phyloP scores from a whole-genome alignment of 2,113 vertebrate species.

The Paedocypris sp. region DNA sequence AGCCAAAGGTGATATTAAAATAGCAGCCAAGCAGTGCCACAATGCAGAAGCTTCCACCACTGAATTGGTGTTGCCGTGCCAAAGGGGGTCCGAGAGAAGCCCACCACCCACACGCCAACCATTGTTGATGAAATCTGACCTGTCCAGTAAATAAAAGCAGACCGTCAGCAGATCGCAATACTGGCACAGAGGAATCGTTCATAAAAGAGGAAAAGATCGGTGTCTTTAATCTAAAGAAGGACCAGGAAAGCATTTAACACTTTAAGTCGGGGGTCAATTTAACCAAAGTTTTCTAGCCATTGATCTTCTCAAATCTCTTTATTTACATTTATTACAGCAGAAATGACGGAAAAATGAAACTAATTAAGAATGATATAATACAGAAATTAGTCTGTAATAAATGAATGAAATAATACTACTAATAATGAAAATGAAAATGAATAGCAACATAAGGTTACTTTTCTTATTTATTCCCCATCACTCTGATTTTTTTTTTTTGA shows the following conservation, averaged over 20 bases:
- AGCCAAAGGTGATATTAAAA: constrained; percentile 2
- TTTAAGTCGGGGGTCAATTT: no score
- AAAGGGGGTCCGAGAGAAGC: not conserved
- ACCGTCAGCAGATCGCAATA: constrained; percentile 49
- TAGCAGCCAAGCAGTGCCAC: constrained; percentile 10
- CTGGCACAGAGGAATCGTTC: not conserved
- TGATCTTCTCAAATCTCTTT: no score
- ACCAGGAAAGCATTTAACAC: not conserved
- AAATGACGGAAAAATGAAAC: no score
- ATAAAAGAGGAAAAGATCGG: not conserved
- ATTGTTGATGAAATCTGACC: constrained; percentile 48
- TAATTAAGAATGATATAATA: no score
- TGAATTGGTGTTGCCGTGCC: constrained; percentile 13
- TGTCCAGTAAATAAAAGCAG: constrained; percentile 44
- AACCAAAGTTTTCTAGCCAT: no score
- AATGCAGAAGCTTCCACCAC: constrained; percentile 31
- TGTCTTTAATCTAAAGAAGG: not conserved
- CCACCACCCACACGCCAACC: constrained; percentile 12
- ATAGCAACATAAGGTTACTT: no score
- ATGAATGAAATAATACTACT: no score
- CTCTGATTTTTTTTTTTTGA: no score
- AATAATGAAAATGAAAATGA: no score
- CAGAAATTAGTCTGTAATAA: no score
- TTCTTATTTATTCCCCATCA: no score
- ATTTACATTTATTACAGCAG: no score